These are phyloP conservation scores for Cololabis saira DNA, from an alignment of 2,113 vertebrate genomes.

Conservation along the genomic window DNA sequence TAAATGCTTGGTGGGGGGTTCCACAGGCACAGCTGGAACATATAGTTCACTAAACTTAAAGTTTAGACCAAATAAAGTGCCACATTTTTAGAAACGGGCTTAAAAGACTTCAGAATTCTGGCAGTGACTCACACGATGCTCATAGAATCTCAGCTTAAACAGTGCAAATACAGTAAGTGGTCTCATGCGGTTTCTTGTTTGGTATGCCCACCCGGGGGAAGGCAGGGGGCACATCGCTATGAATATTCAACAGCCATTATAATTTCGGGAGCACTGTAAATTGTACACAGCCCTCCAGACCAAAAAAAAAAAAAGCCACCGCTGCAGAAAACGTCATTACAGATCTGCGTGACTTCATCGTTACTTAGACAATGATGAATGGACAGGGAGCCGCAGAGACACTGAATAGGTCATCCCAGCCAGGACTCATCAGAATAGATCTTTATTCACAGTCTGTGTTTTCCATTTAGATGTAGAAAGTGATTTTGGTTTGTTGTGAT, in stretches of 20 bases:
- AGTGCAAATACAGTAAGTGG: slow-evolving; percentile 39
- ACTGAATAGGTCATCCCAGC: slow-evolving; percentile 9
- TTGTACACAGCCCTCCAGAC: slow-evolving; percentile 53
- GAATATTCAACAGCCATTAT: slow-evolving; percentile 67
- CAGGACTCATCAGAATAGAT: slow-evolving; percentile 31
- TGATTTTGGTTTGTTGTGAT: slow-evolving; percentile 42
- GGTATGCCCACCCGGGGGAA: slow-evolving; percentile 47
- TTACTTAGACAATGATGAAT: slow-evolving; percentile 38
- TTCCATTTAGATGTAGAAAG: slow-evolving; percentile 43
- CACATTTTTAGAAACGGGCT: background rate
- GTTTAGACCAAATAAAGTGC: background rate
- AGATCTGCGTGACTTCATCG: slow-evolving; percentile 47
- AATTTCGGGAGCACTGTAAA: slow-evolving; percentile 59
- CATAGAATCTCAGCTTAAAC: slow-evolving; percentile 37
- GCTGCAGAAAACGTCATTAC: slow-evolving; percentile 56
- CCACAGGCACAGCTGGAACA: background rate
- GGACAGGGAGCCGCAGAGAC: slow-evolving; percentile 21
- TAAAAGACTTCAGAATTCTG: slow-evolving; percentile 22
- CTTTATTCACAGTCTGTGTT: slow-evolving; percentile 9
- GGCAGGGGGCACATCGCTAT: slow-evolving; percentile 44
- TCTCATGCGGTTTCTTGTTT: slow-evolving; percentile 52
- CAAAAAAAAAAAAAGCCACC: slow-evolving; percentile 37
- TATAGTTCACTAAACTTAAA: background rate
- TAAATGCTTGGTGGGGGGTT: slow-evolving; percentile 15
- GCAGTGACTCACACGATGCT: slow-evolving; percentile 44